These are phyloP conservation scores for Lytechinus variegatus DNA, from an alignment of 35 echinoderm and acorn worm species.

Conservation along the genomic window DNA sequence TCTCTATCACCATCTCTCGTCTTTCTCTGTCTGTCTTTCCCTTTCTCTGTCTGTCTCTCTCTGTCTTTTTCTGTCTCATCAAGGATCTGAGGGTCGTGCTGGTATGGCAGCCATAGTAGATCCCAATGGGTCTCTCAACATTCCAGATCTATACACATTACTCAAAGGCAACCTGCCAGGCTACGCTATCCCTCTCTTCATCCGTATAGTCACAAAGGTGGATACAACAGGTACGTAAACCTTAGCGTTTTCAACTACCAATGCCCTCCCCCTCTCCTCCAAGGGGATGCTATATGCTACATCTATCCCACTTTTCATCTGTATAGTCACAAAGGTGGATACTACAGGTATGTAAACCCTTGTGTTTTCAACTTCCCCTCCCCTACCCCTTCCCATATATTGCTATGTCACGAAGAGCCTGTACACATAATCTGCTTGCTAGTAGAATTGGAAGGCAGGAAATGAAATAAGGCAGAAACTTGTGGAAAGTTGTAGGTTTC, in stretches of 20 bases:
- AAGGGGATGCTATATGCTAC: too few relatives aligned
- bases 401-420: too few relatives aligned
- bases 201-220: constrained; percentile 71
- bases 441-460: too few relatives aligned
- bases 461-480: too few relatives aligned
- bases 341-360: constrained; percentile 72
- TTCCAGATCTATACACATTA: constrained; percentile 54
- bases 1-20: too few relatives aligned
- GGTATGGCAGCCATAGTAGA: constrained; percentile 95
- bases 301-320: constrained; percentile 88
- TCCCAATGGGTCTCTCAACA: constrained; percentile 53
- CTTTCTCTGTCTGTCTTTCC: background rate
- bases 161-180: constrained; percentile 77
- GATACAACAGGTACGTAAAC: constrained; percentile 76
- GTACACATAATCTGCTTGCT: too few relatives aligned
- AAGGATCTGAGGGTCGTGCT: constrained; percentile 87
- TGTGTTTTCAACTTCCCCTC: too few relatives aligned
- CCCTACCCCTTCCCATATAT: too few relatives aligned
- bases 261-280: background rate
- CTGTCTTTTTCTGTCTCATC: background rate
- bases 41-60: background rate
- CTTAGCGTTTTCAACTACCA: background rate
- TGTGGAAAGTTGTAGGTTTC: too few relatives aligned
- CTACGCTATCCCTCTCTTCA: constrained; percentile 88
- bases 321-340: constrained; percentile 67